A percentile compares a stretch with the other conserved stretches of the same genome.
phyloP scores from a whole-genome alignment of 2,797 vertebrate species.

The Chelon auratus region DNA sequence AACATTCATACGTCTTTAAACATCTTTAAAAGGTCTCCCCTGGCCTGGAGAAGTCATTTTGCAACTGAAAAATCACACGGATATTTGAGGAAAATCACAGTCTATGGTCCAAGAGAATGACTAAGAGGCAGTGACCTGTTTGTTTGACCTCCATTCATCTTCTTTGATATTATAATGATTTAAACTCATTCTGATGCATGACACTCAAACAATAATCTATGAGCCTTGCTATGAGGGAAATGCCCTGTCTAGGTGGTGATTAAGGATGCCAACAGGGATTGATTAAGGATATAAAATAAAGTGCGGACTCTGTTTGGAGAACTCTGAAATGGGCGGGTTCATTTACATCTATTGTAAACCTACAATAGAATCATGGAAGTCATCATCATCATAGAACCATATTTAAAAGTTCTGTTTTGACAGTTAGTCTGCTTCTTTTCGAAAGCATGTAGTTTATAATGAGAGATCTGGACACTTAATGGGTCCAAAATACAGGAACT shows the following conservation, averaged over 20 bases:
- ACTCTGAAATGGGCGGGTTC: no score
- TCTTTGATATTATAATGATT: constrained; percentile 49
- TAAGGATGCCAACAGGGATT: not conserved
- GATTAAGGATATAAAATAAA: no score
- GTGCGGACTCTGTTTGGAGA: no score
- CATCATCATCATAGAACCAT: not conserved
- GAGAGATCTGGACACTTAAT: not conserved
- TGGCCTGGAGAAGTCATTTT: constrained; percentile 16
- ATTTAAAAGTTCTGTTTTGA: not conserved
- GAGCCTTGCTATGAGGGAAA: constrained; percentile 20
- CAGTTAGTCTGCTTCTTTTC: not conserved
- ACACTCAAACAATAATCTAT: constrained; percentile 40
- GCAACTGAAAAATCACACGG: constrained; percentile 3
- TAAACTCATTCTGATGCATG: constrained; percentile 37
- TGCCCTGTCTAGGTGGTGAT: not conserved
- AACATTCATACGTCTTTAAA: constrained; percentile 3
- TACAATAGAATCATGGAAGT: no score
- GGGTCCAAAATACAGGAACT: not conserved
- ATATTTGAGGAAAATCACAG: constrained; percentile 12
- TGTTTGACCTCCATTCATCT: constrained; percentile 60
- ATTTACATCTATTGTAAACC: no score
- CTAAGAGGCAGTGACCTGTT: constrained; percentile 52
- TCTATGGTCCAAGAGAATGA: constrained; percentile 27
- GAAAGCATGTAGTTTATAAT: not conserved
- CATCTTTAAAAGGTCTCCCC: constrained; percentile 5